Percentiles rank a stretch among this genome's conserved stretches.
phyloP scores from a whole-genome alignment of 2,797 vertebrate genomes.

The Steatocranus sp. region DNA sequence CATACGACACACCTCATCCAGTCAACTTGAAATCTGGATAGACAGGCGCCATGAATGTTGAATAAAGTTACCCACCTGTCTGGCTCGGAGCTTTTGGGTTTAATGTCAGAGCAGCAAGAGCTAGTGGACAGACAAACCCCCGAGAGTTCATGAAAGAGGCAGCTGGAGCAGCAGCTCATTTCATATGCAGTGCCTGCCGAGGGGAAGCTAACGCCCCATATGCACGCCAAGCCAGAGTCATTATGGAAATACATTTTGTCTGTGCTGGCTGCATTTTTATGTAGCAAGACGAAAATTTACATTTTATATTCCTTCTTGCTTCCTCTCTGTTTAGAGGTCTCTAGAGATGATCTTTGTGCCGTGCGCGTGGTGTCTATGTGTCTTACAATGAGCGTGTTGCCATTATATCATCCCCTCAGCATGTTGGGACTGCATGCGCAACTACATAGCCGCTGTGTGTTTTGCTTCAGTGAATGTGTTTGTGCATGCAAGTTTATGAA shows the following conservation, averaged over 20 bases:
- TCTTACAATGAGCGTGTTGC: background rate
- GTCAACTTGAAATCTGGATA: conserved; percentile 9
- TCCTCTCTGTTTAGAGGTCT: conserved; percentile 29
- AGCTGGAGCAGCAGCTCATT: conserved; percentile 47
- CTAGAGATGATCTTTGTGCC: conserved; percentile 19
- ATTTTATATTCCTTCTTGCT: conserved; percentile 30
- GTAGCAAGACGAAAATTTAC: conserved; percentile 35
- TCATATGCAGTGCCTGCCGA: conserved; percentile 48
- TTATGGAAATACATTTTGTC: conserved; percentile 64
- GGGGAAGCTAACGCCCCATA: conserved; percentile 47
- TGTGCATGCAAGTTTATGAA: conserved; percentile 15
- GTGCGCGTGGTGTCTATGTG: background rate
- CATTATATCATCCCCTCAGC: conserved; percentile 7
- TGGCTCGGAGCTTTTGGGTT: conserved; percentile 38
- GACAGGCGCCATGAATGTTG: conserved; percentile 49
- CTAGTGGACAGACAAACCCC: conserved; percentile 28
- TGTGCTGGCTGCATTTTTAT: conserved; percentile 47
- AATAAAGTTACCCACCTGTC: conserved; percentile 57
- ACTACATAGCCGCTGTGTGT: background rate
- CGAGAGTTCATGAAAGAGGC: conserved; percentile 56
- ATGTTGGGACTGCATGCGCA: conserved; percentile 7
- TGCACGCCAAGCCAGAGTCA: conserved; percentile 50
- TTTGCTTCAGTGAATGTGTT: background rate
- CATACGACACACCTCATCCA: background rate
- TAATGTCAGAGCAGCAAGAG: conserved; percentile 39